Percentiles rank a stretch among this genome's conserved stretches.
Evolutionary conservation across 53 echinoderm and acorn worm genomes (phyloP).

Genomic region (Luidia sarsii): DNA sequence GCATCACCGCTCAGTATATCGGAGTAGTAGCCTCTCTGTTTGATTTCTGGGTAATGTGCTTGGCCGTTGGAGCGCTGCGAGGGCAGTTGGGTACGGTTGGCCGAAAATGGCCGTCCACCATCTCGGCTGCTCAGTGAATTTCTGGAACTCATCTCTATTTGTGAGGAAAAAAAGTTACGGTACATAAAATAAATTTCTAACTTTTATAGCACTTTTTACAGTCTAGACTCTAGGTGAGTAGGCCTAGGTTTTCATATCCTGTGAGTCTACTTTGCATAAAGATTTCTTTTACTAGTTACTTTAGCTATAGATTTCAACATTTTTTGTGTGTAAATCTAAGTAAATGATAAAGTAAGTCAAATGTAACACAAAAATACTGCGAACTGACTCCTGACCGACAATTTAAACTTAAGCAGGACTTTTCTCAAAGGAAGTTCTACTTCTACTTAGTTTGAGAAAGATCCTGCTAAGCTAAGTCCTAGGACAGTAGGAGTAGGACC

Average conservation of each 20-base stretch:
- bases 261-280: neutral
- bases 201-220: neutral
- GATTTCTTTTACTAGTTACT: neutral
- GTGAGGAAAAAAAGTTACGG: neutral
- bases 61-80: conserved; percentile 60
- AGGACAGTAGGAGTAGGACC: too few species aligned
- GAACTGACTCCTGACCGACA: too few species aligned
- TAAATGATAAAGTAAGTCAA: neutral
- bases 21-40: conserved; percentile 96
- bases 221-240: too few species aligned
- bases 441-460: too few species aligned
- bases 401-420: too few species aligned
- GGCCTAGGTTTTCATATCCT: neutral
- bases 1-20: conserved; percentile 92
- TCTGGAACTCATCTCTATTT: conserved; percentile 89
- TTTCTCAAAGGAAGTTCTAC: too few species aligned
- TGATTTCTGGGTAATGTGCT: conserved; percentile 92
- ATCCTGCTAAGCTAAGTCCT: too few species aligned
- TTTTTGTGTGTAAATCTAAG: neutral
- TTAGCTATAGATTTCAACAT: neutral
- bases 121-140: conserved; percentile 90
- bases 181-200: neutral
- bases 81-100: conserved; percentile 85
- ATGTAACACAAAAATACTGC: too few species aligned
- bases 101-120: conserved; percentile 93